Base-by-base conservation (phyloP, 2,797 vertebrate genomes). In the Xenentodon cancila region DNA sequence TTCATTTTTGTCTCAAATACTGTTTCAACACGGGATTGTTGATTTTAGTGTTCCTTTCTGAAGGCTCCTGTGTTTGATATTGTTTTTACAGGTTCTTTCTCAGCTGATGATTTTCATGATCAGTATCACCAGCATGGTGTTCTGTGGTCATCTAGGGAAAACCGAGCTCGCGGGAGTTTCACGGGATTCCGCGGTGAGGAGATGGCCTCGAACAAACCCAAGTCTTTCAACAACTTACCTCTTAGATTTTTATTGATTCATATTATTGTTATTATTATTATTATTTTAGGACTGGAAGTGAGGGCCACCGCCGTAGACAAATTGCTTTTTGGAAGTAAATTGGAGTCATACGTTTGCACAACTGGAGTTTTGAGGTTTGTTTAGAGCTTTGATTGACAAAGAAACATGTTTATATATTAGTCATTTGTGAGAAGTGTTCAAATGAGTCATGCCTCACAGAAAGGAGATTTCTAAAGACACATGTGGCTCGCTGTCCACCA, bases 101-200 rank as follows among this genome's bases (percentile, higher is more conserved):
- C 95, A 96, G 88, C 0, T 92, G 71, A 92, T 95, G 94, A 67
- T 90, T 30, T 94, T 95, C 48, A 65, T 96, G 62, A 92, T 95
- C 75, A 92, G 91, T 0, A 86, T 95, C 1, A 80, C 96, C 80
- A 97, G 96, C 77, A 92, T 92, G 32, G 92, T 96, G 68, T 97
- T 97, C 88, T 95, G 95, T 49, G 96, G 97, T 21, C 96, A 95
- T 59, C 80, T 96, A 84, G 95, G 95, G 6, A 96, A 94, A 76
- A 92, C 90, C 0, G 92, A 96, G 75, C 88, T 96, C 21, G 96
- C 94, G 0, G 91, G 89, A 0, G 96, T 96, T 2, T 91, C 91
- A 0, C 88, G 97, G 40, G 92, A 95, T 0, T 88, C 93, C 30
- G 94, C 94, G 0, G 96, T 96, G 91, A 8, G 94, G 46, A 71